Conservation (phyloP, 2,797 vertebrate species). For the Bradypus variegatus region DNA sequence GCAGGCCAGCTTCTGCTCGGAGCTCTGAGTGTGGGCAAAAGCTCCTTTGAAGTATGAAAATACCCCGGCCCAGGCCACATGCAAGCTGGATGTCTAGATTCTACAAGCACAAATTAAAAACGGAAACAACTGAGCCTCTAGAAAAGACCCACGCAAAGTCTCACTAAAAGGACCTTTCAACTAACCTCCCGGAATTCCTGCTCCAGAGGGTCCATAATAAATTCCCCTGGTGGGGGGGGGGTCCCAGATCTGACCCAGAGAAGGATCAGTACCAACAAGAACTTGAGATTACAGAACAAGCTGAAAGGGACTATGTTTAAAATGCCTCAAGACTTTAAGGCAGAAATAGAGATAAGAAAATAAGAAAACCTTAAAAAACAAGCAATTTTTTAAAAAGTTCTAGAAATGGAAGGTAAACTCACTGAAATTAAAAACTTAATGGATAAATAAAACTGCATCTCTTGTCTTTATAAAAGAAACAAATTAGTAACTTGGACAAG, state of each 20-base stretch:
- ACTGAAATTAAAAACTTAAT: neutral
- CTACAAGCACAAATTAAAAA: neutral
- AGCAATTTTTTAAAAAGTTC: neutral
- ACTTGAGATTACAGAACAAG: neutral
- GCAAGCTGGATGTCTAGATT: neutral
- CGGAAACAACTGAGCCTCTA: neutral
- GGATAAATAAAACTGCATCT: neutral
- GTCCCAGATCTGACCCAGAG: neutral
- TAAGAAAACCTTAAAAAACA: neutral
- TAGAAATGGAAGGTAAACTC: neutral
- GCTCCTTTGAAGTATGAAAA: neutral
- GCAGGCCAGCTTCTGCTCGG: neutral
- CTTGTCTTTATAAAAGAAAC: neutral
- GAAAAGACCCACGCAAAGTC: neutral
- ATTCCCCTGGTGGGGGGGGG: neutral
- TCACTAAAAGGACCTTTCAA: neutral
- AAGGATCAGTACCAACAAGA: neutral
- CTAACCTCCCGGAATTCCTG: neutral
- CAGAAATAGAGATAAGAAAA: neutral
- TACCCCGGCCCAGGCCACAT: neutral
- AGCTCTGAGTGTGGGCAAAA: neutral
- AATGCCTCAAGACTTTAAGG: neutral
- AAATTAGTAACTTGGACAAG: neutral
- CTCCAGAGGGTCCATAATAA: neutral
- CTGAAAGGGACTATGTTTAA: neutral